These are phyloP conservation scores for Myotis lucifugus DNA, from an alignment of 2,113 vertebrate genomes.

Conservation along the genomic window DNA sequence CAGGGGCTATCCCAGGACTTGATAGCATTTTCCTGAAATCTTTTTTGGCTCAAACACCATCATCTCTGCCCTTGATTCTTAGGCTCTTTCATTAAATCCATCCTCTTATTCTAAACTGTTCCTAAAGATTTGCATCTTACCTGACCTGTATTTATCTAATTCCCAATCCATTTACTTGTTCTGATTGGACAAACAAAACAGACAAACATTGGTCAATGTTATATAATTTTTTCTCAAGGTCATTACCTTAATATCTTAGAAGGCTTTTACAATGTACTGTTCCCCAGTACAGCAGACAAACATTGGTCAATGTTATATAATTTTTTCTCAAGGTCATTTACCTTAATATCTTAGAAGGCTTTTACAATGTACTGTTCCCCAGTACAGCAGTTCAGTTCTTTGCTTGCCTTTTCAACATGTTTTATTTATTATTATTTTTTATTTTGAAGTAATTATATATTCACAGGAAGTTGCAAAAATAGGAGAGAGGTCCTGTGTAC, in stretches of 20 bases:
- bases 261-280: background rate
- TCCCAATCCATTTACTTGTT: background rate
- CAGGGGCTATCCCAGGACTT: background rate
- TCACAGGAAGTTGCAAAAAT: background rate
- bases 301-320: too few species aligned
- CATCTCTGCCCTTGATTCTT: background rate
- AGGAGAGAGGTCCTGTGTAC: background rate
- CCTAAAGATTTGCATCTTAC: background rate
- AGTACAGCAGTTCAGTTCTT: background rate
- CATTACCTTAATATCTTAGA: background rate
- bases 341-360: background rate
- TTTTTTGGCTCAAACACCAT: background rate
- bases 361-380: background rate
- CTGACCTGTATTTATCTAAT: background rate
- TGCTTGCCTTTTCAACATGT: background rate
- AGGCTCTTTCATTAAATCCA: background rate
- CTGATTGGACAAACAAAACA: too few species aligned
- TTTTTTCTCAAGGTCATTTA: background rate
- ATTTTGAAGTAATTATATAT: background rate
- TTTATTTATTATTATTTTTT: background rate
- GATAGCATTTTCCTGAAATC: background rate
- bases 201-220: background rate
- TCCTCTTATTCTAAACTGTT: background rate
- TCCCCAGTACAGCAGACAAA: background rate
- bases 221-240: background rate